These are phyloP conservation scores for Thinocorus orbignyianus DNA, from an alignment of 2,113 vertebrate genomes.

Conservation along the genomic window DNA sequence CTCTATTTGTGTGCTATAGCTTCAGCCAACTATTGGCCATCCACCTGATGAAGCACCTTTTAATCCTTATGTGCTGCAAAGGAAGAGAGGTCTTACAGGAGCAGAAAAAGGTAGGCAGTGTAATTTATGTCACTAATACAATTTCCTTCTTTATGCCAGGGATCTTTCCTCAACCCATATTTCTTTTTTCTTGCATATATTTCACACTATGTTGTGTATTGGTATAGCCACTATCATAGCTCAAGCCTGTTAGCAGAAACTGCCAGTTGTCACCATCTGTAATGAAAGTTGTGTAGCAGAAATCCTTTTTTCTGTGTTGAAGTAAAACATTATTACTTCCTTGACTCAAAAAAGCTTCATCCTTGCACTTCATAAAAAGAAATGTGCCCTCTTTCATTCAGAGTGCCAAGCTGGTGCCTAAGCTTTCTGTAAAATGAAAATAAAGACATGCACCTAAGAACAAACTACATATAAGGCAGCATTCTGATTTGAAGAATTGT, in stretches of 20 bases:
- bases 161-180: neutral
- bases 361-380: neutral
- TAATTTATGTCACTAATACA: neutral
- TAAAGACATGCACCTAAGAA: neutral
- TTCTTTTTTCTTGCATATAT: neutral
- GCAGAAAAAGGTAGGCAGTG: constrained; percentile 53
- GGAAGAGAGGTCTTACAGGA: neutral
- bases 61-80: constrained; percentile 69
- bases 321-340: neutral
- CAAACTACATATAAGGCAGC: neutral
- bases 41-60: constrained; percentile 46
- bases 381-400: neutral
- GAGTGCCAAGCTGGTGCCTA: neutral
- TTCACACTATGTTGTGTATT: neutral
- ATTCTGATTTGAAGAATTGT: neutral
- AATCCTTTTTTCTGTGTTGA: neutral
- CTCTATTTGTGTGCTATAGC: constrained; percentile 48
- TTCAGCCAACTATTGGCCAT: neutral
- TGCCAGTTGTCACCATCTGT: neutral
- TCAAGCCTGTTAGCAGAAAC: neutral
- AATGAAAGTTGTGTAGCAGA: neutral
- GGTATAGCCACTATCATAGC: neutral
- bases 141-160: neutral
- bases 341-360: neutral
- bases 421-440: neutral